Percentiles rank a stretch among this genome's conserved stretches.
phyloP scores from a whole-genome alignment of 1,140 invertebrate species.

The Drosophila oshimai region DNA sequence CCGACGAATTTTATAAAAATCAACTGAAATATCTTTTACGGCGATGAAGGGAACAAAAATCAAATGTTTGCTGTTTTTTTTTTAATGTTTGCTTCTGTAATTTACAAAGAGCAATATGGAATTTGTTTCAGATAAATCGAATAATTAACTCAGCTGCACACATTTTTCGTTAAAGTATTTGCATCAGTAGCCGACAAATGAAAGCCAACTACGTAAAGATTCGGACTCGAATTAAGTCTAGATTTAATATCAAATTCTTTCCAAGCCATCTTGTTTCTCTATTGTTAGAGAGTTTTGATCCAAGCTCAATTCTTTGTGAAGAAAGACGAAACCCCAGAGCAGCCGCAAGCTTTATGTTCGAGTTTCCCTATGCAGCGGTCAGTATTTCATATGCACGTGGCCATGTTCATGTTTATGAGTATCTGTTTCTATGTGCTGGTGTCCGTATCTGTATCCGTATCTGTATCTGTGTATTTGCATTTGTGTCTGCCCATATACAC shows the following conservation, averaged over 20 bases:
- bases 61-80: too few relatives aligned
- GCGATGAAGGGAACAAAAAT: too few relatives aligned
- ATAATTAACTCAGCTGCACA: too few relatives aligned
- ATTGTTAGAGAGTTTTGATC: conserved; percentile 21
- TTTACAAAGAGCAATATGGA: too few relatives aligned
- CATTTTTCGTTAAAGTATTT: too few relatives aligned
- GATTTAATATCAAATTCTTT: conserved; percentile 11
- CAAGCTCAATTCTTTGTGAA: conserved; percentile 1
- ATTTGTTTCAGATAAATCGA: too few relatives aligned
- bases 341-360: conserved; percentile 42
- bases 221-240: too few relatives aligned
- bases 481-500: conserved; percentile 46
- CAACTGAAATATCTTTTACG: too few relatives aligned
- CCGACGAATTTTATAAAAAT: too few relatives aligned
- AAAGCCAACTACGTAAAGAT: too few relatives aligned
- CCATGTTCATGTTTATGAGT: conserved; percentile 31
- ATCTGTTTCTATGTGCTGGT: conserved; percentile 8
- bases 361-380: conserved; percentile 59
- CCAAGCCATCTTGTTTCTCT: not conserved
- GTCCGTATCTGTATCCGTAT: conserved; percentile 7
- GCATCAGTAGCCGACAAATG: not conserved
- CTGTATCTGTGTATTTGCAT: conserved; percentile 43
- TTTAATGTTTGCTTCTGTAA: too few relatives aligned
- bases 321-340: conserved; percentile 7
- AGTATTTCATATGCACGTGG: conserved; percentile 74